phyloP scores from a whole-genome alignment of 2,113 vertebrate genomes.

The Hypocryptadius cinnamomeus region DNA sequence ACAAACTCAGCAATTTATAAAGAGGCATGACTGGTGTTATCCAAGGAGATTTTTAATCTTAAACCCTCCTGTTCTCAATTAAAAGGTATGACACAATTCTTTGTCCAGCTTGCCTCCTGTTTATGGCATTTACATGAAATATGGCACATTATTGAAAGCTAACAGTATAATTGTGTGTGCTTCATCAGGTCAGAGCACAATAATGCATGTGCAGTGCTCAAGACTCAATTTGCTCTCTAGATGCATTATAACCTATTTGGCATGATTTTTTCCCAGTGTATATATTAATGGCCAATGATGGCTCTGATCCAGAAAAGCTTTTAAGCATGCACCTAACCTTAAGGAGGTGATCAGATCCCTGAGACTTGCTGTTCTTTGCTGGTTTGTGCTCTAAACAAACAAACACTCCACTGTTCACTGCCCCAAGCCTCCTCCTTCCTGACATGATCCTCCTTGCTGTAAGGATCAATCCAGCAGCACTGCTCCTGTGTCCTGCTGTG shows the following conservation, averaged over 20 bases:
- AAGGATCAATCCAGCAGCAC: not conserved
- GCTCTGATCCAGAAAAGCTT: constrained; percentile 17
- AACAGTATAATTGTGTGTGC: not conserved
- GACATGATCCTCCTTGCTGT: not conserved
- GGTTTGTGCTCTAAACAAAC: not conserved
- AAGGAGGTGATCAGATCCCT: not conserved
- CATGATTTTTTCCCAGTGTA: not conserved
- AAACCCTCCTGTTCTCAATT: not conserved
- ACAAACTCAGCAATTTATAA: not conserved
- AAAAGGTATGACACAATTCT: not conserved
- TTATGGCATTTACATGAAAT: constrained; percentile 1
- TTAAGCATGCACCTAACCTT: not conserved
- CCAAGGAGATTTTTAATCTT: not conserved
- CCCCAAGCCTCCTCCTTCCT: not conserved
- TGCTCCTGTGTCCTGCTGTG: not conserved
- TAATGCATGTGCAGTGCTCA: not conserved
- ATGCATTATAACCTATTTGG: not conserved
- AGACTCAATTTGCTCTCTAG: not conserved
- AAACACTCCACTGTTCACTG: not conserved
- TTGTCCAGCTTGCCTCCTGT: not conserved
- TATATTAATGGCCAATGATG: not conserved
- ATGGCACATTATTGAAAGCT: not conserved
- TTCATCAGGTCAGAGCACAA: not conserved
- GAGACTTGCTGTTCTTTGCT: not conserved
- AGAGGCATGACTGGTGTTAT: not conserved